Percentiles rank a stretch among this genome's conserved stretches.
Evolutionary conservation across 2,113 vertebrate genomes (phyloP).

Genomic region (Crotalus viridis): DNA sequence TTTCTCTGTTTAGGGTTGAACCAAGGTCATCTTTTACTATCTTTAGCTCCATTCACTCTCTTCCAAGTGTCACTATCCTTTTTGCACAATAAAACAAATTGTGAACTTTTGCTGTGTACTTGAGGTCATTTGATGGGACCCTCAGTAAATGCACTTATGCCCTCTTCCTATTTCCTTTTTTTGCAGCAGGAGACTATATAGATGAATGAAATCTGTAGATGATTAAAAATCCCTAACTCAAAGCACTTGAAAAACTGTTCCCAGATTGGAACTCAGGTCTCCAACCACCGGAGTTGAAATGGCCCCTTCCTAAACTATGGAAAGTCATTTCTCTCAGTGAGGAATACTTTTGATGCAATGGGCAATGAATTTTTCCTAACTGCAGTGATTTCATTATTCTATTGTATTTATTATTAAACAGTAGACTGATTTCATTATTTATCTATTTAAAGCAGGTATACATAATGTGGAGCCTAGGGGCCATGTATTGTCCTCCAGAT

Average conservation of each 20-base stretch:
- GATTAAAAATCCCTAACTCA: no score
- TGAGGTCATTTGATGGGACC: no score
- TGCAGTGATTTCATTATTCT: background rate
- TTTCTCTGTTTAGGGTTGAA: background rate
- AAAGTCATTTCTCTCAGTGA: background rate
- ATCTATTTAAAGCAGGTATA: background rate
- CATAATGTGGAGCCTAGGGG: background rate
- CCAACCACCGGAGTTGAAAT: background rate
- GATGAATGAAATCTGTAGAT: background rate
- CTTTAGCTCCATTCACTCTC: background rate
- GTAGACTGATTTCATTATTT: background rate
- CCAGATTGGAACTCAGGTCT: background rate
- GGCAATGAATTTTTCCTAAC: background rate
- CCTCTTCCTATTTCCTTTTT: background rate
- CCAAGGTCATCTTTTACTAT: background rate
- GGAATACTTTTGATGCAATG: background rate
- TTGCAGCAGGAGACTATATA: background rate
- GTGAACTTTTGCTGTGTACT: background rate
- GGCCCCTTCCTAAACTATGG: background rate
- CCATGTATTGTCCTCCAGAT: background rate
- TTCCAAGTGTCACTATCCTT: background rate
- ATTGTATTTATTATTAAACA: background rate
- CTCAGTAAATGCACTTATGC: background rate
- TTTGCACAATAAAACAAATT: background rate
- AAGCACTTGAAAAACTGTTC: background rate